phyloP scores from a whole-genome alignment of 2,888 invertebrate genomes.

The Unio delphinus region DNA sequence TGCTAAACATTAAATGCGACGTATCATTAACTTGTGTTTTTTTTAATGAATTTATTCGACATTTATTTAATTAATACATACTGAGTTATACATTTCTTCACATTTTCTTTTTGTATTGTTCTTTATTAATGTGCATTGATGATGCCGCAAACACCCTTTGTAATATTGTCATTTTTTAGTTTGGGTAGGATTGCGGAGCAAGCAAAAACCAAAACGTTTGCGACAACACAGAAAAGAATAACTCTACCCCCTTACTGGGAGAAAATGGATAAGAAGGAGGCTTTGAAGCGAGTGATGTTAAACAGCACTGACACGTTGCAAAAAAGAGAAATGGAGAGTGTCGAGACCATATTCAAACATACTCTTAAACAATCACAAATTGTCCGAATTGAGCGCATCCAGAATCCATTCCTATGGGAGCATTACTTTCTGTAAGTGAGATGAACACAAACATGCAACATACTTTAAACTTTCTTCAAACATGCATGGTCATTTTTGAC shows the following conservation, averaged over 20 bases:
- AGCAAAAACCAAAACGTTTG: conserved; percentile 7
- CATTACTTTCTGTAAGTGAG: conserved; percentile 42
- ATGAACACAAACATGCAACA: too few relatives aligned
- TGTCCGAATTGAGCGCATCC: conserved; percentile 35
- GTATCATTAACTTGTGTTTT: too few relatives aligned
- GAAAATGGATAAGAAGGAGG: conserved; percentile 18
- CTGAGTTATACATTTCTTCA: too few relatives aligned
- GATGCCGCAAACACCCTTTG: too few relatives aligned
- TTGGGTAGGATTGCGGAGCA: conserved; percentile 19
- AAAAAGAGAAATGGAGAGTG: conserved; percentile 37
- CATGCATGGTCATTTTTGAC: too few relatives aligned
- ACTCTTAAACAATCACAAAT: conserved; percentile 44
- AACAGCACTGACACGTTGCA: conserved; percentile 18
- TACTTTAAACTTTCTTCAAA: too few relatives aligned
- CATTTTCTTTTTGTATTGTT: too few relatives aligned
- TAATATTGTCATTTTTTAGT: background rate
- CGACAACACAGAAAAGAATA: conserved; percentile 21
- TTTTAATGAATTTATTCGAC: too few relatives aligned
- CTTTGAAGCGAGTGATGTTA: conserved; percentile 16
- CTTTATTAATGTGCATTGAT: too few relatives aligned
- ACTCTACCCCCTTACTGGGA: conserved; percentile 39
- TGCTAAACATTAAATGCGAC: too few relatives aligned
- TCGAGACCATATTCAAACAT: conserved; percentile 31
- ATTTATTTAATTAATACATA: too few relatives aligned
- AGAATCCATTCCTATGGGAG: conserved; percentile 46